Percentiles rank a stretch among this genome's conserved stretches.
phyloP scores from a whole-genome alignment of 2,113 vertebrate genomes.

The Coregonus clupeaformis region DNA sequence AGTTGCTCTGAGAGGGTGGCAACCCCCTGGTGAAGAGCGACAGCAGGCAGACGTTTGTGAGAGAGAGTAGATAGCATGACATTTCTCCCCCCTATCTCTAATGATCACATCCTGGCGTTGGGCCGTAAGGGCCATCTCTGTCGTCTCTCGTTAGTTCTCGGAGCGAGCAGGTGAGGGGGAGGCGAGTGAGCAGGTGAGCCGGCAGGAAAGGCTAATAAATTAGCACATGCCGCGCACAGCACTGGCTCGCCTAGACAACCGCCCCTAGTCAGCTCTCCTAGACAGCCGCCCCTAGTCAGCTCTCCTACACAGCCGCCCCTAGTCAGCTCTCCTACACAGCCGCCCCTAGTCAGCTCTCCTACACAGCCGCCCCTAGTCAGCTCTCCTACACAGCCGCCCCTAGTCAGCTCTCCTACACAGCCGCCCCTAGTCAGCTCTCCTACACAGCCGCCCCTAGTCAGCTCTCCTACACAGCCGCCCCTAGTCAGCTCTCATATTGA shows the following conservation, averaged over 20 bases:
- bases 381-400: no score
- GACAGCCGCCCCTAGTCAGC: no score
- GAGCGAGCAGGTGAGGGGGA: constrained; percentile 3
- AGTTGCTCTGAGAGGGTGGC: constrained; percentile 23
- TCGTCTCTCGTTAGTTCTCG: constrained; percentile 33
- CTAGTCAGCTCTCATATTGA: background rate
- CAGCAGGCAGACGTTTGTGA: background rate
- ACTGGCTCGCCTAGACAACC: background rate
- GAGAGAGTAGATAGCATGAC: background rate
- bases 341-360: no score
- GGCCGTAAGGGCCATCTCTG: constrained; percentile 13
- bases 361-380: no score
- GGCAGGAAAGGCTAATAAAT: constrained; percentile 25
- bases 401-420: no score
- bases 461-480: no score
- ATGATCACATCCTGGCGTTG: constrained; percentile 33
- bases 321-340: no score
- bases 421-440: no score
- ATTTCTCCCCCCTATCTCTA: constrained; percentile 9
- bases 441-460: no score
- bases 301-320: no score
- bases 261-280: no score
- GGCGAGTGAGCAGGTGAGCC: constrained; percentile 15
- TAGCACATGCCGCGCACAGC: background rate
- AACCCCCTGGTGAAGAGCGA: constrained; percentile 2